phyloP scores from a whole-genome alignment of 2,888 invertebrate genomes.

The Hanleya hanleyi region DNA sequence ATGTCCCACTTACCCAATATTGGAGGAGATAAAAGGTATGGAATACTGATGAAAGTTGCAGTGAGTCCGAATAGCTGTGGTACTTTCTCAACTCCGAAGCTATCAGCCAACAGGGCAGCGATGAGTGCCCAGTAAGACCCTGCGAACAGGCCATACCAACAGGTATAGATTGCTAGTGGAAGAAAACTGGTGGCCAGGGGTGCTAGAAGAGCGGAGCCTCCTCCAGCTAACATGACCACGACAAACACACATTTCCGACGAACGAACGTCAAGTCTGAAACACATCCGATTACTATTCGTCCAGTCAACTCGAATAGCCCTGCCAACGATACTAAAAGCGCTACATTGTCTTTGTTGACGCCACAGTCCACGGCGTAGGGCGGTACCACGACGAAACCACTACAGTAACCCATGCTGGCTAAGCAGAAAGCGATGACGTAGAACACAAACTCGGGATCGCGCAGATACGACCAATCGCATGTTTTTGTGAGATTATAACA shows the following conservation, averaged over 20 bases:
- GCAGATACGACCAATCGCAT: background rate
- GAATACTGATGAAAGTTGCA: background rate
- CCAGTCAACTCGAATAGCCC: background rate
- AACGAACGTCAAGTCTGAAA: conserved; percentile 1
- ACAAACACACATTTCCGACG: background rate
- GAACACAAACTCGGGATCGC: background rate
- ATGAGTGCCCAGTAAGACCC: conserved; percentile 4
- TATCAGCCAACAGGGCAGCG: background rate
- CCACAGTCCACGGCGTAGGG: background rate
- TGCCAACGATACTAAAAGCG: background rate
- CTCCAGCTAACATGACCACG: background rate
- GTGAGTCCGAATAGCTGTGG: background rate
- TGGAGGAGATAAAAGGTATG: background rate
- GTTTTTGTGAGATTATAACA: too few species aligned
- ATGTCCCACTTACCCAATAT: conserved; percentile 4
- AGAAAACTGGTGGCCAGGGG: background rate
- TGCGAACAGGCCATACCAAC: background rate
- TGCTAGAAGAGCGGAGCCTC: background rate
- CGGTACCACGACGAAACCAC: background rate
- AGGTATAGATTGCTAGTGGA: background rate
- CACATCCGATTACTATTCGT: background rate
- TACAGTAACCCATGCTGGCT: background rate
- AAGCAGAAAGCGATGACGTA: background rate
- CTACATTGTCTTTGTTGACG: background rate
- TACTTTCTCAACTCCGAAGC: background rate